These are phyloP conservation scores for Nannospalax galili DNA, from an alignment of 2,113 vertebrate genomes.

Conservation along the genomic window DNA sequence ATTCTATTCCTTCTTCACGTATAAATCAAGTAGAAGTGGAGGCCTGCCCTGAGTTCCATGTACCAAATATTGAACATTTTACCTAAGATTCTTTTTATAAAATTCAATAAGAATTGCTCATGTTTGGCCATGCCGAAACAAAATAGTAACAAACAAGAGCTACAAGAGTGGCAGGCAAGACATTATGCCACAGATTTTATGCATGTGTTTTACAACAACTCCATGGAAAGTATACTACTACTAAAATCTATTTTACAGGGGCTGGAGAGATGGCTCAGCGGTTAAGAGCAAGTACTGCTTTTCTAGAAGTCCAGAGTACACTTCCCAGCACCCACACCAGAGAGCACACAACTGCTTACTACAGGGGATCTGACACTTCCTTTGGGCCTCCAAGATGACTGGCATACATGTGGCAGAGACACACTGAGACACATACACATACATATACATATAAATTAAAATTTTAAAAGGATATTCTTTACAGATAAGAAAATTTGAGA, in stretches of 20 bases:
- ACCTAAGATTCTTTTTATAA: slow-evolving; percentile 30
- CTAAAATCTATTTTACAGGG: neutral
- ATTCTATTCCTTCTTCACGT: slow-evolving; percentile 52
- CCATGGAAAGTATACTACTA: slow-evolving; percentile 1
- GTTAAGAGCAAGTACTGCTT: no score
- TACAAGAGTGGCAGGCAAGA: neutral
- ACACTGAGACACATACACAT: no score
- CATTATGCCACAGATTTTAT: neutral
- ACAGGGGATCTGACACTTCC: no score
- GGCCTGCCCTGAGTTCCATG: neutral
- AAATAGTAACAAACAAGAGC: slow-evolving; percentile 30
- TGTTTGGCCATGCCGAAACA: neutral
- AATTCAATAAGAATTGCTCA: slow-evolving; percentile 1
- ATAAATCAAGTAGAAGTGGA: slow-evolving; percentile 40
- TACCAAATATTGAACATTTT: slow-evolving; percentile 30
- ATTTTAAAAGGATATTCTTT: no score
- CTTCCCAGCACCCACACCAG: no score
- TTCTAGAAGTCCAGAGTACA: no score
- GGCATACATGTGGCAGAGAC: no score
- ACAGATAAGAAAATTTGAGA: slow-evolving; percentile 37
- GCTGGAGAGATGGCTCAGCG: no score
- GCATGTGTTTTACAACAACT: slow-evolving; percentile 11
- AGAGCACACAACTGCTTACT: no score
- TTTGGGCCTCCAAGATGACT: no score
- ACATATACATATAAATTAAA: no score